Base-by-base conservation (phyloP, 2,888 invertebrate genomes). In the Mactromeris polynyma region DNA sequence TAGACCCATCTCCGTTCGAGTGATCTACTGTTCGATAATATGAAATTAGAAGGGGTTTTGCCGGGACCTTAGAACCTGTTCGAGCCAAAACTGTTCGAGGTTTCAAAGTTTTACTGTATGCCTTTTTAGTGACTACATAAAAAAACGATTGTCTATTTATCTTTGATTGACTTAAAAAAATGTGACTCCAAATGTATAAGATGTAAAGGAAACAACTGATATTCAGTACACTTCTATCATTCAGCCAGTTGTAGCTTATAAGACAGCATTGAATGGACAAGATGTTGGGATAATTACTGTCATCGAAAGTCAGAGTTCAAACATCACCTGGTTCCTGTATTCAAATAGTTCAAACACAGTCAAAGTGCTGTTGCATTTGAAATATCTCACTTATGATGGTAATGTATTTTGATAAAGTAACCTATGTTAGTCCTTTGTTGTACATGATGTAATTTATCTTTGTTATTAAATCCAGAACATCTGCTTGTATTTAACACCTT, bases 221-320 rank as follows among this genome's bases (percentile, higher is more conserved):
- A 46, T 46, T 46, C 46, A 46, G 11, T 46, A 46, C 11, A 17
- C 77, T 77, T 77, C 2, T 77, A 9, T 82, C n/a, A 64, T 79
- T 21, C 82, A 81, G 79, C 64, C 86, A 21, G 36, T 79, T 7
- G 79, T 90, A 36, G 17, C 81, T 2, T 46, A 85, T n/a, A 86
- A 69, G 33, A 88, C 85, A 14, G 85, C 93, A 1, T 85, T 90
- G 31, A 90, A 78, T 36, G 94, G 94, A 21, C 84, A 78, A 46
- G 91, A 93, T 91, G 78, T 93, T 69, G 94, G 94, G 26, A 83
- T 94, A 14, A 84, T 94, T 2, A 80, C 93, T 9, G 78, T 91
- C 19, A 33, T 17, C 31, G 14, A 69, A 26, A 38, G 54, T 26
- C 81, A 33, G 17, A 83, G 58, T 51, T 82, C 81, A 46, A 64